Evolutionary conservation across 2,888 invertebrate species (phyloP).

Genomic region (Xanthia icteritia): DNA sequence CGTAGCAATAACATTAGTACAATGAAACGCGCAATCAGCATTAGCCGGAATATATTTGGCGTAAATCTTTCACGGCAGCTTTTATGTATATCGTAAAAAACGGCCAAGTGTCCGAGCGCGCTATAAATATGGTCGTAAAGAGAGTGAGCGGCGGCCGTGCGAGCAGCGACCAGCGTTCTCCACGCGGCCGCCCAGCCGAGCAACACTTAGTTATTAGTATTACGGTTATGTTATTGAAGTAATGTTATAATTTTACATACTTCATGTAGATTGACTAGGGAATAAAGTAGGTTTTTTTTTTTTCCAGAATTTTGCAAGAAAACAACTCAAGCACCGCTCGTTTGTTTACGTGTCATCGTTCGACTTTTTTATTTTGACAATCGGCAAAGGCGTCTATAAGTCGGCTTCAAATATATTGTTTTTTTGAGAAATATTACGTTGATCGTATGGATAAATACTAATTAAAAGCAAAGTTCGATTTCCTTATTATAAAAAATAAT

Average conservation of each 20-base stretch:
- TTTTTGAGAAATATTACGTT: too few relatives aligned
- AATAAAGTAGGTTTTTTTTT: too few relatives aligned
- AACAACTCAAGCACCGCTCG: too few relatives aligned
- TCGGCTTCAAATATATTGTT: too few relatives aligned
- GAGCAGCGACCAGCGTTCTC: constrained; percentile 35
- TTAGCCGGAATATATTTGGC: constrained; percentile 89
- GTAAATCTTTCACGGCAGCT: constrained; percentile 89
- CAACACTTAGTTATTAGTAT: constrained; percentile 1
- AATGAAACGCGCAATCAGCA: constrained; percentile 85
- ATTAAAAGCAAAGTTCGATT: too few relatives aligned
- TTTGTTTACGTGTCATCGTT: too few relatives aligned
- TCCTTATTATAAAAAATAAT: too few relatives aligned
- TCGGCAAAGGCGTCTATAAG: too few relatives aligned
- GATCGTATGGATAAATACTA: too few relatives aligned
- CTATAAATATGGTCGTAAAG: constrained; percentile 88
- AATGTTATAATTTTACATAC: constrained; percentile 7
- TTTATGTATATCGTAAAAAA: constrained; percentile 90
- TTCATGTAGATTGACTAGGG: neutral
- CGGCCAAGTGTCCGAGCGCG: constrained; percentile 86
- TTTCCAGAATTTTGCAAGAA: too few relatives aligned
- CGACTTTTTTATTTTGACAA: too few relatives aligned
- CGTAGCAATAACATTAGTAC: constrained; percentile 79
- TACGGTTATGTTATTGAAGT: constrained; percentile 20
- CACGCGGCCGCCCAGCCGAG: constrained; percentile 17
- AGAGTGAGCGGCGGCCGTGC: constrained; percentile 51